These are phyloP conservation scores for Anoplolepis gracilipes DNA, from an alignment of 1,140 invertebrate species.

Conservation along the genomic window DNA sequence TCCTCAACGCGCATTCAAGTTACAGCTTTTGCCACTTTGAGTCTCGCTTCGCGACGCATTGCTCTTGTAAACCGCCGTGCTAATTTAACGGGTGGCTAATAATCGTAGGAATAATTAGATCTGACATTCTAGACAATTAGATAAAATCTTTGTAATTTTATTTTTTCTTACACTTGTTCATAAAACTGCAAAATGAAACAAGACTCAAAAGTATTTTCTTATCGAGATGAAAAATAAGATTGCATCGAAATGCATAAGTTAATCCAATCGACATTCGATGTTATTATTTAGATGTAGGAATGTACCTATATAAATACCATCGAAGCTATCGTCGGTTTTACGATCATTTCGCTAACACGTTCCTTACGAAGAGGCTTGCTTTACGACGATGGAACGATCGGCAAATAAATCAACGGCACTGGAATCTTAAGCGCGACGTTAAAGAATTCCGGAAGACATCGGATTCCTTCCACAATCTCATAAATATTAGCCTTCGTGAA, in stretches of 20 bases:
- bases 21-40: constrained; percentile 56
- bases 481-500: constrained; percentile 66
- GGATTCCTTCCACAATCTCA: constrained; percentile 52
- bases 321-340: constrained; percentile 26
- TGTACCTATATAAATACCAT: background rate
- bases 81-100: constrained; percentile 7
- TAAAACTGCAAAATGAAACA: background rate
- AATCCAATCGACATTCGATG: background rate
- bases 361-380: constrained; percentile 33
- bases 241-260: background rate
- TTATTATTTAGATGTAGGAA: background rate
- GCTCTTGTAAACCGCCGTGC: background rate
- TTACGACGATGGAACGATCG: constrained; percentile 55
- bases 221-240: background rate
- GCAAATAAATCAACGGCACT: constrained; percentile 66
- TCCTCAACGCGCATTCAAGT: constrained; percentile 7
- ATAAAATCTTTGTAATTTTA: background rate
- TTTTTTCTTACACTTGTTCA: background rate
- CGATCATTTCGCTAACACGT: constrained; percentile 35
- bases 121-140: background rate
- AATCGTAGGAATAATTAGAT: background rate
- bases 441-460: constrained; percentile 71
- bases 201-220: no score
- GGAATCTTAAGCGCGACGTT: constrained; percentile 70
- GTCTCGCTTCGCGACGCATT: constrained; percentile 30